A percentile compares a stretch with the other conserved stretches of the same genome.
These are phyloP conservation scores for Volucella inflata DNA, from an alignment of 2,888 invertebrate genomes.

Conservation along the genomic window DNA sequence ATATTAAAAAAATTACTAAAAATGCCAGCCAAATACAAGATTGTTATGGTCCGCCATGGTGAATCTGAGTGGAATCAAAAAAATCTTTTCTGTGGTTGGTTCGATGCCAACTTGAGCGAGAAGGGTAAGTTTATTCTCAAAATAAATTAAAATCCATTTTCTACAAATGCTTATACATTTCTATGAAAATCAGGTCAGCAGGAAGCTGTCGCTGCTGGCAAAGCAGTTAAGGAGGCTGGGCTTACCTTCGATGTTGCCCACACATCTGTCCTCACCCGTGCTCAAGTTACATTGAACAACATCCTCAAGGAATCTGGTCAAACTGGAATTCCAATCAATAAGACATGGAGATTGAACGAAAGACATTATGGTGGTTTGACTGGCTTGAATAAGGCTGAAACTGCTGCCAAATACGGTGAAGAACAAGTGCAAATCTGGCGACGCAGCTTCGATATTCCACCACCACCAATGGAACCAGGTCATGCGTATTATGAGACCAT, in stretches of 20 bases:
- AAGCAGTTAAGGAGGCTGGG: constrained; percentile 90
- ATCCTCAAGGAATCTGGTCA: constrained; percentile 89
- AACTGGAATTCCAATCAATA: constrained; percentile 87
- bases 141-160: constrained; percentile 6
- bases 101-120: constrained; percentile 88
- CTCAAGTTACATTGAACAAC: constrained; percentile 89
- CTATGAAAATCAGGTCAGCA: constrained; percentile 79
- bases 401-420: constrained; percentile 94
- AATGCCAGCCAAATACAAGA: constrained; percentile 85
- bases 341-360: constrained; percentile 94
- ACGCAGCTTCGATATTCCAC: constrained; percentile 93
- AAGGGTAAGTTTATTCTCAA: constrained; percentile 85
- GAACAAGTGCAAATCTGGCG: constrained; percentile 94
- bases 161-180: constrained; percentile 8
- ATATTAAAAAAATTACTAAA: constrained; percentile 71
- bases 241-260: constrained; percentile 92
- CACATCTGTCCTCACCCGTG: constrained; percentile 92
- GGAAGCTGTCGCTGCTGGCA: constrained; percentile 87
- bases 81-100: constrained; percentile 91
- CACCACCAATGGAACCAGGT: constrained; percentile 92
- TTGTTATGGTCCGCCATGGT: constrained; percentile 91
- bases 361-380: constrained; percentile 95
- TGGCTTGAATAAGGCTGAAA: constrained; percentile 94
- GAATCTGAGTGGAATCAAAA: constrained; percentile 92
- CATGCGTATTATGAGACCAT: constrained; percentile 92